Percentiles rank a stretch among this genome's conserved stretches.
Conservation (phyloP, 2,113 vertebrate genomes). For the Falcunculus frontatus region DNA sequence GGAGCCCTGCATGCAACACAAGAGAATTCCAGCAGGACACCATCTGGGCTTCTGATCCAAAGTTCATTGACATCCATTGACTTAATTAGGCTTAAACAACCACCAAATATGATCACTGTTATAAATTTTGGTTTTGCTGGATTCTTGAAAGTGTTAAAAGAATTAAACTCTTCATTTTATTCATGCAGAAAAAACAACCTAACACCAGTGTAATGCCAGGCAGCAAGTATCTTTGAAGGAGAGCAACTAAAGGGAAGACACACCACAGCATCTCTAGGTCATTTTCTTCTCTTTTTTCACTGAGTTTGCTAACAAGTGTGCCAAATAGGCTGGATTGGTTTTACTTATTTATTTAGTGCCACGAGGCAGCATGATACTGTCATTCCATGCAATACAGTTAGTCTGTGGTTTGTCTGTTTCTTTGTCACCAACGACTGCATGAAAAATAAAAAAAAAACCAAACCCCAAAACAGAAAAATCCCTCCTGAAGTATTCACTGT, state of each 20-base stretch:
- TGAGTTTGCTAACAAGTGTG: background rate
- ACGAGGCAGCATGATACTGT: background rate
- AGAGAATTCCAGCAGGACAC: background rate
- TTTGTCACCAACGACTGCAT: background rate
- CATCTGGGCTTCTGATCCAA: background rate
- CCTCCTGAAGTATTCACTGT: background rate
- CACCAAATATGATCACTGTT: background rate
- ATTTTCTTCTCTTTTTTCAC: background rate
- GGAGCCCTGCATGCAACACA: background rate
- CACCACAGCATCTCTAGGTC: background rate
- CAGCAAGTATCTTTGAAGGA: background rate
- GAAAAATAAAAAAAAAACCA: background rate
- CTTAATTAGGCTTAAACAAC: background rate
- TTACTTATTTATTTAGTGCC: background rate
- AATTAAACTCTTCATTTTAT: background rate
- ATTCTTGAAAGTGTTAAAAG: background rate
- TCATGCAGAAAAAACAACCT: background rate
- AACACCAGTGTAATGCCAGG: background rate
- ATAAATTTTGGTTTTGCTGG: background rate
- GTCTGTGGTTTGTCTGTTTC: background rate
- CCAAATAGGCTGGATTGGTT: background rate
- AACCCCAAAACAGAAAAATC: rapidly evolving
- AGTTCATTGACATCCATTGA: background rate
- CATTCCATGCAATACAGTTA: background rate
- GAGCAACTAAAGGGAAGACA: background rate